Evolutionary conservation across 2,797 vertebrate species (phyloP).

Genomic region (Micropoecilia bifurca): DNA sequence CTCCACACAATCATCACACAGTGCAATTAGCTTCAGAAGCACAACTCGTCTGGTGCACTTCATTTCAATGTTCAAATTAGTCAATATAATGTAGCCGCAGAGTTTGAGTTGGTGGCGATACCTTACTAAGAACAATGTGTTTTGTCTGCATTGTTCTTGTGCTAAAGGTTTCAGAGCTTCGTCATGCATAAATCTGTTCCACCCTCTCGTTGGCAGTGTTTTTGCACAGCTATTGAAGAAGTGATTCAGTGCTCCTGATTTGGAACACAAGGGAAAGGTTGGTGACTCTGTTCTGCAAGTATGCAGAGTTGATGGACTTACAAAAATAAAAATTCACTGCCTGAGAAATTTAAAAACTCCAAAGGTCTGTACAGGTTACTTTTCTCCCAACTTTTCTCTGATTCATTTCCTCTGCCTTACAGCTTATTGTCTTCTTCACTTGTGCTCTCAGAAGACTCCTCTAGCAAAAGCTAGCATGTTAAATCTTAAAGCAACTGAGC

Average conservation of each 20-base stretch:
- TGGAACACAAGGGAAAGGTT: not conserved
- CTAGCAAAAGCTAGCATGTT: not conserved
- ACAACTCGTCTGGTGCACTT: not conserved
- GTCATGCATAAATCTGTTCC: not conserved
- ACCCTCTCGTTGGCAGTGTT: not conserved
- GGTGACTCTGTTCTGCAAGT: not conserved
- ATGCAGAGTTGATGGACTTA: not conserved
- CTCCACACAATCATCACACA: not conserved
- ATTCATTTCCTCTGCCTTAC: not conserved
- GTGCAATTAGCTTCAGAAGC: not conserved
- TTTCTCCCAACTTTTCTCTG: not conserved
- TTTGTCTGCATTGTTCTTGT: not conserved
- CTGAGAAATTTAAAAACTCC: not conserved
- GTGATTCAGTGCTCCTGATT: not conserved
- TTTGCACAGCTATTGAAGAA: not conserved
- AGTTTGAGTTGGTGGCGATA: not conserved
- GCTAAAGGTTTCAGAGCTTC: not conserved
- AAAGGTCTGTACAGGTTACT: not conserved
- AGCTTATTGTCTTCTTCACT: not conserved
- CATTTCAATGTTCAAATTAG: not conserved
- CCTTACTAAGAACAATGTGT: not conserved
- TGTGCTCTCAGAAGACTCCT: not conserved
- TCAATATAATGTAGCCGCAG: not conserved
- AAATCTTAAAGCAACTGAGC: not conserved
- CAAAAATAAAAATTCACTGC: not conserved